Evolutionary conservation across 2,113 vertebrate genomes (phyloP), one percentile per base, ranked within the genome.

Genomic region (Dipodomys spectabilis): DNA sequence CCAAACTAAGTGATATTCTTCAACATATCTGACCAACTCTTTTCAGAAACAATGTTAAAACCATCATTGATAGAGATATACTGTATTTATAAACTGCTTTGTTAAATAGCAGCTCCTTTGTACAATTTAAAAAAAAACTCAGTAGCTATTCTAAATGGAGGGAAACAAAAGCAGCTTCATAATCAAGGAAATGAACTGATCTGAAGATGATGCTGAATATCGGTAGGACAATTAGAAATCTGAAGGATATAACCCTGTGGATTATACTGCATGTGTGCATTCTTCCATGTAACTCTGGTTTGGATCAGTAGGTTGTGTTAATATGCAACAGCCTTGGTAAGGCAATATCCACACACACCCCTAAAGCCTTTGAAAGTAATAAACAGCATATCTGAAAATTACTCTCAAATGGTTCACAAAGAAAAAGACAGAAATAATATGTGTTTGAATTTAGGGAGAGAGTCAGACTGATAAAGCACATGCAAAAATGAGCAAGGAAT

Each of bases 1-100:
- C n/a, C 32, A 75, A 71, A 65, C 23, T 44, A 27, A 95, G 30
- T 57, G 65, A 20, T 5, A 62, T 39, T 27, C 62, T 53, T 11
- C 5, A 4, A n/a, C 30, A 23, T 28, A 10, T 15, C 7, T 82
- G 44, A 83, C 5, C 15, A 65, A 28, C 60, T 45, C 35, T 79
- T 62, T 83, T 91, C 27, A 68, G 88, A 88, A 81, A 67, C 49
- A 13, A 20, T 25, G 27, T n/a, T 49, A 91, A 72, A 85, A 79
- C 7, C 23, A 28, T 44, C 53, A 57, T 49, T 49, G 49, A 57
- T 57, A 11, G 15, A 57, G 32, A 22, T 30, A 82, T 13, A 22
- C 39, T 57, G 53, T 57, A 57, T 57, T 57, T 57, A 57, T 57
- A 57, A 57, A 57, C 53, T 18, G 15, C 53, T 57, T 57, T 57